These are phyloP conservation scores for Watersipora subatra DNA, from an alignment of 1,140 invertebrate genomes.

Conservation along the genomic window DNA sequence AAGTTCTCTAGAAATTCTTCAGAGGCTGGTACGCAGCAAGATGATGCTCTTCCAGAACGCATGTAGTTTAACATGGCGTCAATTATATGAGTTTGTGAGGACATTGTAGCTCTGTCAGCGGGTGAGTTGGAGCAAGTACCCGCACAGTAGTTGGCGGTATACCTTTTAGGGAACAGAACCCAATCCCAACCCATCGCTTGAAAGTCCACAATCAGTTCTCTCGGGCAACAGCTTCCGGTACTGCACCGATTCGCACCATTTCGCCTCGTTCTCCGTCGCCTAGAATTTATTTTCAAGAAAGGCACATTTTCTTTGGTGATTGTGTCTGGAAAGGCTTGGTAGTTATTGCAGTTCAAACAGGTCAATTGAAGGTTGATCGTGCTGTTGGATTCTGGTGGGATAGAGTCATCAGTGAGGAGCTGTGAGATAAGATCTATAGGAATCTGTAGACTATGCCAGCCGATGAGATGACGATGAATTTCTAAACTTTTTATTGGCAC, in stretches of 20 bases:
- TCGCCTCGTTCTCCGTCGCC: not conserved
- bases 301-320: not conserved
- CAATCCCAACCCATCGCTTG: not conserved
- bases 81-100: not conserved
- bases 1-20: no score
- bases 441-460: not conserved
- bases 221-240: not conserved
- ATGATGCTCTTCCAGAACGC: not conserved
- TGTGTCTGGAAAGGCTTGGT: not conserved
- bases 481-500: not conserved
- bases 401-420: not conserved
- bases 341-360: not conserved
- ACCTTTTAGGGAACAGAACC: not conserved
- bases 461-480: not conserved
- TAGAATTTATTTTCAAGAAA: not conserved
- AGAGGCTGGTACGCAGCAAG: not conserved
- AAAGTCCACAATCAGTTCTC: not conserved
- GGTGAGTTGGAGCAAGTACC: not conserved
- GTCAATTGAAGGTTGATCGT: not conserved
- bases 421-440: not conserved
- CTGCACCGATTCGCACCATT: not conserved
- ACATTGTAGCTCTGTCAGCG: not conserved
- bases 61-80: not conserved
- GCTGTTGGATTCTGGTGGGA: not conserved
- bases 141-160: slow-evolving; percentile 3